Base-by-base conservation (phyloP, 2,113 vertebrate genomes). In the Panurus biarmicus region DNA sequence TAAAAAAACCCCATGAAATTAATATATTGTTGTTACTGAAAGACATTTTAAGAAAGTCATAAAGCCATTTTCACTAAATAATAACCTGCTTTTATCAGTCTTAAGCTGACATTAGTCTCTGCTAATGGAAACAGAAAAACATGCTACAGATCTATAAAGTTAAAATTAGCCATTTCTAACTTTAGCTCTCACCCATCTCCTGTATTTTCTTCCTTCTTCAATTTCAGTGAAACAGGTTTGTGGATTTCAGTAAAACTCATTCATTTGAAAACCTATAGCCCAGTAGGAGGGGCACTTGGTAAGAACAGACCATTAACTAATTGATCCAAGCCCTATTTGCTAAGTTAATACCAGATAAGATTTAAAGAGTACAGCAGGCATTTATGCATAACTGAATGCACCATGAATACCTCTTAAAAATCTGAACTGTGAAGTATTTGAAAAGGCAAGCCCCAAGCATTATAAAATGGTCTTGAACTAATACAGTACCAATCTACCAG, bases 171-270 rank as follows among this genome's bases (percentile, higher is more conserved):
- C 8, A 60, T 53, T 64, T 85, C 33, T 56, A 70, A 76, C 51
- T 91, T 78, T 3, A 85, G 50, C 48, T 91, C 93, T 96, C 75
- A 95, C 96, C 93, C 95, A 95, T 96, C 89, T 95, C 94, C 91
- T 87, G 87, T 76, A 83, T 76, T 93, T 91, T 89, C 89, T 85
- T 92, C 58, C 62, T 45, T 89, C 93, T 65, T 93, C 91, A 65
- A 66, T 85, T 83, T 80, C 81, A 90, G 78, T n/a, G 58, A 60
- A 93, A 70, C 67, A 44, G 54, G 87, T 89, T 77, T 74, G 91
- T 72, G 78, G 62, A 79, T 70, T 83, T 91, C 80, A 76, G 85
- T 22, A 69, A 67, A 89, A 89, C 70, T 93, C 87, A 93, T 95
- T 93, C 85, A 95, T 89, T 74, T 73, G 81, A 94, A 62, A 89